Evolutionary conservation across 1,140 invertebrate genomes (phyloP).

Genomic region (Leptopilina clavipes): DNA sequence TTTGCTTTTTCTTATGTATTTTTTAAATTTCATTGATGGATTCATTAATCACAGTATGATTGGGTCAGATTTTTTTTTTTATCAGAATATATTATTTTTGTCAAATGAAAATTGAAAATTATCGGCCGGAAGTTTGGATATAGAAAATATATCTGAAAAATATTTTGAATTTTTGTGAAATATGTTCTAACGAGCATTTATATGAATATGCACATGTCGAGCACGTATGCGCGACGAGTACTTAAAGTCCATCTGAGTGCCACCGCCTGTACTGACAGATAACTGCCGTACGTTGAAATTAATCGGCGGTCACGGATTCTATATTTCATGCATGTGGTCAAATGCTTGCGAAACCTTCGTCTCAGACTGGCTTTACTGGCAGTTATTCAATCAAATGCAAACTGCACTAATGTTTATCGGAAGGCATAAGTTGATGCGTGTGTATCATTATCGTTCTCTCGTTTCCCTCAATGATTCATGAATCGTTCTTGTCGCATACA

Average conservation of each 20-base stretch:
- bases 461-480: slow-evolving; percentile 41
- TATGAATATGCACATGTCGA: neutral
- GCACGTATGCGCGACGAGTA: neutral
- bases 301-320: slow-evolving; percentile 66
- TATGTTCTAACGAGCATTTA: neutral
- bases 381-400: slow-evolving; percentile 57
- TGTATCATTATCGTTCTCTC: slow-evolving; percentile 41
- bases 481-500: slow-evolving; percentile 40
- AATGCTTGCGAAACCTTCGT: slow-evolving; percentile 53
- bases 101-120: too few relatives aligned
- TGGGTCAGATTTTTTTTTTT: too few relatives aligned
- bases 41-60: too few relatives aligned
- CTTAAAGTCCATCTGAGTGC: slow-evolving; percentile 49
- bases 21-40: too few relatives aligned
- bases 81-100: too few relatives aligned
- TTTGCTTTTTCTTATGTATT: too few relatives aligned
- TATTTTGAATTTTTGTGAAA: too few relatives aligned
- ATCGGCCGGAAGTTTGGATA: too few relatives aligned
- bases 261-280: slow-evolving; percentile 61
- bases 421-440: slow-evolving; percentile 46
- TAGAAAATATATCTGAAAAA: too few relatives aligned
- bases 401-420: slow-evolving; percentile 54
- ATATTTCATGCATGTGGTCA: slow-evolving; percentile 61
- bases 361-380: slow-evolving; percentile 49
- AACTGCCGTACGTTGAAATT: slow-evolving; percentile 64